These are phyloP conservation scores for Chrysomela aeneicollis DNA, from an alignment of 2,888 invertebrate genomes.

Conservation along the genomic window DNA sequence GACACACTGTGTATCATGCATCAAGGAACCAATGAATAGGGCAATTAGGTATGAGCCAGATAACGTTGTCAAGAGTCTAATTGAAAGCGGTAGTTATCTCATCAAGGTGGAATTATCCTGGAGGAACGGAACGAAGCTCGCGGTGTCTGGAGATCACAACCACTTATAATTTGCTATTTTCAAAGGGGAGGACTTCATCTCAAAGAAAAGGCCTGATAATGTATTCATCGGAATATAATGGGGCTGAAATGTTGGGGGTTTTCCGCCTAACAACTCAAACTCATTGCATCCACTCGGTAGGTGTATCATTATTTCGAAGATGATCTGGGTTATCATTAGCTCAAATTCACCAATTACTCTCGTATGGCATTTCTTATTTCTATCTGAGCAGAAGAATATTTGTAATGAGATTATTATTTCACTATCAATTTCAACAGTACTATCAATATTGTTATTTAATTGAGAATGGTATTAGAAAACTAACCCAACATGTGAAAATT, in stretches of 20 bases:
- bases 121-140: slow-evolving; percentile 42
- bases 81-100: slow-evolving; percentile 58
- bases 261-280: neutral
- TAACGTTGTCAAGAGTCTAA: slow-evolving; percentile 56
- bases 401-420: too few species aligned
- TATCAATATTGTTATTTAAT: too few species aligned
- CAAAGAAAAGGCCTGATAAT: neutral
- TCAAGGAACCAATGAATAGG: slow-evolving; percentile 45
- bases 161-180: slow-evolving; percentile 56
- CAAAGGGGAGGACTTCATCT: slow-evolving; percentile 22
- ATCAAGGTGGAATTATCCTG: slow-evolving; percentile 56
- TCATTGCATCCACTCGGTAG: neutral
- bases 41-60: slow-evolving; percentile 53
- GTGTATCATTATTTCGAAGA: too few species aligned
- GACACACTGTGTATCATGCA: slow-evolving; percentile 15
- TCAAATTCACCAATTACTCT: too few species aligned
- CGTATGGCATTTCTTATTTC: too few species aligned
- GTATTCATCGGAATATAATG: slow-evolving; percentile 3
- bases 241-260: neutral
- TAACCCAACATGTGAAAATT: too few species aligned
- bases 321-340: too few species aligned
- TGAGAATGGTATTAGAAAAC: too few species aligned
- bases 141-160: slow-evolving; percentile 33
- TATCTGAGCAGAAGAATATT: too few species aligned
- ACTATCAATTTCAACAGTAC: too few species aligned